A percentile compares a stretch with the other conserved stretches of the same genome.
Conservation (phyloP, 2,888 invertebrate species). For the Drosophila subquinaria region DNA sequence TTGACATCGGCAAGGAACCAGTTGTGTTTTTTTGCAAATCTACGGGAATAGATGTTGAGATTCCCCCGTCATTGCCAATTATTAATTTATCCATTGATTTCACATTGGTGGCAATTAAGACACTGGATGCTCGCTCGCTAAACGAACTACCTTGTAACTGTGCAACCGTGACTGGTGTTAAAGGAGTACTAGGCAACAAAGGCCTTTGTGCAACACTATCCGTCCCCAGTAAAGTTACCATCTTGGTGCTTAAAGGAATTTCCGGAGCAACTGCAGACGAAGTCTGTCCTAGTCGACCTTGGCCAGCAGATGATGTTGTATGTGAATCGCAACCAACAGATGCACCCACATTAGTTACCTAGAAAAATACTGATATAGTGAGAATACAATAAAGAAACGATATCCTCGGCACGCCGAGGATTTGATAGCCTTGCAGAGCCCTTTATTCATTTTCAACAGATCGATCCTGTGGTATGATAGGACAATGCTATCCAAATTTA, state of each 20-base stretch:
- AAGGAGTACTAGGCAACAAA: slow-evolving; percentile 25
- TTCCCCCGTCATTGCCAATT: slow-evolving; percentile 15
- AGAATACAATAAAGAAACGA: background rate
- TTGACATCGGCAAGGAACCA: slow-evolving; percentile 18
- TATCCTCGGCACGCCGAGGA: background rate
- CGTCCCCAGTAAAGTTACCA: slow-evolving; percentile 39
- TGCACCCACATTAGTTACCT: slow-evolving; percentile 44
- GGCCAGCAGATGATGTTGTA: slow-evolving; percentile 24
- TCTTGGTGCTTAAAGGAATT: slow-evolving; percentile 41
- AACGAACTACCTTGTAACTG: slow-evolving; percentile 45
- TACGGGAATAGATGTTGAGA: slow-evolving; percentile 1
- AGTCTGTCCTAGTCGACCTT: slow-evolving; percentile 22
- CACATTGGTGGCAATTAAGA: slow-evolving; percentile 27
- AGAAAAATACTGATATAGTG: background rate
- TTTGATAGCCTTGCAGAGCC: background rate
- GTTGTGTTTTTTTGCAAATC: slow-evolving; percentile 49
- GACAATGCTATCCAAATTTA: background rate
- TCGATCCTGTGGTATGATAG: background rate
- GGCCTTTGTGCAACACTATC: slow-evolving; percentile 34
- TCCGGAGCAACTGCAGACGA: slow-evolving; percentile 32
- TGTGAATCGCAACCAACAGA: slow-evolving; percentile 52
- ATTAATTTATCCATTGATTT: slow-evolving; percentile 49
- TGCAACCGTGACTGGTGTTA: slow-evolving; percentile 36
- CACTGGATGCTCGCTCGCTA: slow-evolving; percentile 51
- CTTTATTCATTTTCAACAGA: background rate